A percentile compares a stretch with the other conserved stretches of the same genome.
Evolutionary conservation across 1,140 invertebrate species (phyloP).

Genomic region (Aphelenchoides avenae): DNA sequence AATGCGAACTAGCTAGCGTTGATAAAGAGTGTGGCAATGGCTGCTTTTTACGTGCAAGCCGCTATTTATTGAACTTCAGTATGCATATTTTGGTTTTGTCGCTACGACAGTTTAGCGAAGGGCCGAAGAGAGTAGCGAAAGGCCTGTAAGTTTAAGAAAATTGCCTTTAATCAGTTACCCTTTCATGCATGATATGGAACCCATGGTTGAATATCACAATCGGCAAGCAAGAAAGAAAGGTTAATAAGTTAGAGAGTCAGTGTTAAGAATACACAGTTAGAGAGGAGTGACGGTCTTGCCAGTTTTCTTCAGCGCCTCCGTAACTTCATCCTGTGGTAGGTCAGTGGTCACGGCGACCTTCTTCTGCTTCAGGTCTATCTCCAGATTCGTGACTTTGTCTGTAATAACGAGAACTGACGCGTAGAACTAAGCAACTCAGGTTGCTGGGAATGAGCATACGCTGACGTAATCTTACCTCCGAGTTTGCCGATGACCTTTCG

Average conservation of each 20-base stretch:
- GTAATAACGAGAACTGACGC: neutral
- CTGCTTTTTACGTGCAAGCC: too few species aligned
- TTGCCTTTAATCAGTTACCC: too few species aligned
- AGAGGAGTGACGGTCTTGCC: conserved; percentile 28
- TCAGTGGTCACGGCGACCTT: conserved; percentile 33
- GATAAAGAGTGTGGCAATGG: too few species aligned
- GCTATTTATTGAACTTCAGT: too few species aligned
- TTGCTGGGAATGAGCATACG: neutral
- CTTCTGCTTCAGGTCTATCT: conserved; percentile 31
- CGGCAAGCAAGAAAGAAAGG: conserved; percentile 13
- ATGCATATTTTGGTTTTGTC: too few species aligned
- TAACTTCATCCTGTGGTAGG: conserved; percentile 29
- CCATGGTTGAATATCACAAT: too few species aligned
- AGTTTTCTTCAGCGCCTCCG: conserved; percentile 34
- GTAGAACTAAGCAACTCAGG: neutral
- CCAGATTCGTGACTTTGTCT: conserved; percentile 39
- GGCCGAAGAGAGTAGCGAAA: too few species aligned
- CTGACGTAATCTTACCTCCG: conserved; percentile 29
- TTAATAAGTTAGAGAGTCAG: conserved; percentile 20
- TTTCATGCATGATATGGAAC: too few species aligned
- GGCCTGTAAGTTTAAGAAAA: too few species aligned
- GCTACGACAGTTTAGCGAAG: too few species aligned
- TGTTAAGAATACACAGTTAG: neutral
- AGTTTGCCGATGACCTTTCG: conserved; percentile 36
- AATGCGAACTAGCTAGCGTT: too few species aligned